Evolutionary conservation across 2,888 invertebrate genomes (phyloP).

Genomic region (Melanophora roralis): DNA sequence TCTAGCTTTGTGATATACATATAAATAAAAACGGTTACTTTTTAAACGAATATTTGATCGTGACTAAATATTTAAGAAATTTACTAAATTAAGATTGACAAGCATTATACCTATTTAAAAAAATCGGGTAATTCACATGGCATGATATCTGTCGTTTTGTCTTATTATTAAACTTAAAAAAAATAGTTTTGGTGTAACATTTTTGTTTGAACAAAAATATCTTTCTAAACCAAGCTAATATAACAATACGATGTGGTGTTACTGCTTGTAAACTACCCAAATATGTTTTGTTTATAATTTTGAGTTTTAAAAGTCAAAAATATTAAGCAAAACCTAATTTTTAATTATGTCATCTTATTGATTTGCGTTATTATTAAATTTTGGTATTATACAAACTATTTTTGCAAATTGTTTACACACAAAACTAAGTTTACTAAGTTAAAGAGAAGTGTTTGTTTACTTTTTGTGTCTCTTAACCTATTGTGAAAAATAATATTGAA

Average conservation of each 20-base stretch:
- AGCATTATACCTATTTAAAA: too few relatives aligned
- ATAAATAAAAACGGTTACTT: conserved; percentile 17
- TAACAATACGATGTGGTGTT: too few relatives aligned
- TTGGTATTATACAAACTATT: conserved; percentile 11
- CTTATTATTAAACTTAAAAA: too few relatives aligned
- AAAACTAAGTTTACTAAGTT: background rate
- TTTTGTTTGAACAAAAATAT: too few relatives aligned
- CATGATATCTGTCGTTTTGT: too few relatives aligned
- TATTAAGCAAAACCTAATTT: conserved; percentile 24
- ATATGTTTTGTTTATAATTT: background rate
- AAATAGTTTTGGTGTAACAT: too few relatives aligned
- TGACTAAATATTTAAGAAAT: background rate
- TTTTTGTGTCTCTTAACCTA: conserved; percentile 18
- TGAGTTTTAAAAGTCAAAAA: conserved; percentile 39
- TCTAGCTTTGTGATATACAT: background rate
- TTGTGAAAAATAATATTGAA: too few relatives aligned
- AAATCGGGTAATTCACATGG: too few relatives aligned
- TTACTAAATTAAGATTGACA: background rate
- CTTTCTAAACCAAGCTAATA: too few relatives aligned
- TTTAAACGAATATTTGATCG: background rate
- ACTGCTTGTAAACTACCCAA: too few relatives aligned
- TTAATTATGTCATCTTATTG: conserved; percentile 8
- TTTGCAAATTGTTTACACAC: background rate
- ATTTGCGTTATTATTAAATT: background rate
- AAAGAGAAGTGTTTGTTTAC: background rate